A percentile compares a stretch with the other conserved stretches of the same genome.
Evolutionary conservation across 2,888 invertebrate genomes (phyloP).

Genomic region (Sympetrum striolatum): DNA sequence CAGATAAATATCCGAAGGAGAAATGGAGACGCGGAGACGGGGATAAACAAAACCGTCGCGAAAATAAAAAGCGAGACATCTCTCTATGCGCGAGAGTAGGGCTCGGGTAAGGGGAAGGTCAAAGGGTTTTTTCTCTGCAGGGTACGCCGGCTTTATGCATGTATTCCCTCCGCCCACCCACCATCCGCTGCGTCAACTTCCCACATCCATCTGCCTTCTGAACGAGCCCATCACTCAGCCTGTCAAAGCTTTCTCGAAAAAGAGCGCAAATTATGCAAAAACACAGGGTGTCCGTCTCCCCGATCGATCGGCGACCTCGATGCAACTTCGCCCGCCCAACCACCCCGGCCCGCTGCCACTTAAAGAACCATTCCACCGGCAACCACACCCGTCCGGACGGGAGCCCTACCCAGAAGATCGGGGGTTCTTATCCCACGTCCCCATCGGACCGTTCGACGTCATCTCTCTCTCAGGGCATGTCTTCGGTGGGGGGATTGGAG

Average conservation of each 20-base stretch:
- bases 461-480: neutral
- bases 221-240: conserved; percentile 29
- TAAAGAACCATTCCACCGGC: neutral
- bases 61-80: neutral
- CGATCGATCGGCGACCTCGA: conserved; percentile 8
- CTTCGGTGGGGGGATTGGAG: neutral
- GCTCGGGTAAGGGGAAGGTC: neutral
- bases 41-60: neutral
- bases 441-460: conserved; percentile 27
- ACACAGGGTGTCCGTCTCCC: conserved; percentile 18
- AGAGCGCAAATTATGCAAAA: conserved; percentile 39
- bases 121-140: neutral
- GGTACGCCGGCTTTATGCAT: neutral
- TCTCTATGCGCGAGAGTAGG: neutral
- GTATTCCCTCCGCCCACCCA: neutral
- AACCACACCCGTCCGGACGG: conserved; percentile 23
- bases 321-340: conserved; percentile 1
- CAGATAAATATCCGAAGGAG: neutral
- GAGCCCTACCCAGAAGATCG: conserved; percentile 14
- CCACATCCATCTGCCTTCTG: neutral
- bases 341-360: neutral
- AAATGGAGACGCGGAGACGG: neutral
- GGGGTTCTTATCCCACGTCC: conserved; percentile 42
- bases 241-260: conserved; percentile 36
- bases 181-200: neutral